Base-by-base conservation (phyloP, 2,888 invertebrate species). In the Schizotus pectinicornis region DNA sequence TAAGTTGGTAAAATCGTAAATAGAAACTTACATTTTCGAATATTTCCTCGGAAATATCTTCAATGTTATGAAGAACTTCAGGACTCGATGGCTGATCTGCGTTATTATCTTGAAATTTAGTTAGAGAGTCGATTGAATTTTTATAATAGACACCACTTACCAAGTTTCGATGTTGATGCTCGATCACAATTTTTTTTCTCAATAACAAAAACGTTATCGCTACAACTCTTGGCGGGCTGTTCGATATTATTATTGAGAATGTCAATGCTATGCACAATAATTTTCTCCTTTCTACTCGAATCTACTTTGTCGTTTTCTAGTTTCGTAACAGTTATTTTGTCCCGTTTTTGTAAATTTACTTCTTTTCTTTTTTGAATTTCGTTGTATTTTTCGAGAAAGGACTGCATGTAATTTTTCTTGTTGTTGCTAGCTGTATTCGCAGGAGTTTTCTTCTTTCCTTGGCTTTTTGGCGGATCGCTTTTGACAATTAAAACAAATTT, bases 351-450 rank as follows among this genome's bases (percentile, higher is more conserved):
- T 14, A 7, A n/a, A 22, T 37, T 49, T 38, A 7, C 14, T 11
- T 14, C 36, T 6, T 30, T 34, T 14, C 61, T 64, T 50, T 65
- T 67, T n/a, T 62, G 67, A 8, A 50, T 56, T 46, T 67, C 65
- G 64, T 67, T 61, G 52, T 70, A 72, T 56, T 66, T 67, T 45
- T 74, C 70, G 47, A 74, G 58, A 46, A 65, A 68, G 31, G 67
- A 69, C 47, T 74, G 72, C 35, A 68, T 67, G 45, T 69, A 67
- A 8, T 50, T 31, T 8, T 12, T 42, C 7, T 43, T 48, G 3
- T 45, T 45, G 30, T 11, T 12, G 7, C 35, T 39, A 9, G 22
- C n/a, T n/a, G n/a, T n/a, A n/a, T n/a, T n/a, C n/a, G n/a, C n/a
- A n/a, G n/a, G 32, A 12, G 6, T 47, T 41, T 13, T 37, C 49